Evolutionary conservation across 2,888 invertebrate genomes (phyloP), one percentile per base, ranked within the genome.

Genomic region (Frankliniella intonsa): DNA sequence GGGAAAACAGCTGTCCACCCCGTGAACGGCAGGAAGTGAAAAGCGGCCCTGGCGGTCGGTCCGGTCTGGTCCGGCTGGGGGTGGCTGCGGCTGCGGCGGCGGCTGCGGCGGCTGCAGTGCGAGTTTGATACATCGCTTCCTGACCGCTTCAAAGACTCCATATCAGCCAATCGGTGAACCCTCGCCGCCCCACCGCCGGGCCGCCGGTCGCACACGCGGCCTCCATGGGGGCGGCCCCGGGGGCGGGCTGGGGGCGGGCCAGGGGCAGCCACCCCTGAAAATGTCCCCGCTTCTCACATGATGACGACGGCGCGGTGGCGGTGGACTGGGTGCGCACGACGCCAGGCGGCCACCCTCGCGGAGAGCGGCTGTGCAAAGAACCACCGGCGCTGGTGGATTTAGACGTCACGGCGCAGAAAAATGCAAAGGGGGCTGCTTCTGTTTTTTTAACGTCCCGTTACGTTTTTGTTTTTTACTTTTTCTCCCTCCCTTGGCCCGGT

Each of bases 1-100:
- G 81, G 76, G 79, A 76, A 76, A 76, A 76, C 69, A 76, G 69
- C 69, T 76, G 69, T 76, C 69, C 69, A 76, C 22, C 62, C 62
- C n/a, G 62, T 62, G 62, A 62, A 62, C 62, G 62, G 62, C 62
- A 62, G 62, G 62, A 62, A 62, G 62, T 62, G 62, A 62, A 62
- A 62, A 14, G 62, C 62, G 62, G 62, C 62, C 17, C 14, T 17
- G 55, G 62, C 12, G 62, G 62, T 17, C 3, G 62, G 62, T 62
- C 62, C 62, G 55, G 55, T 55, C 2, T 2, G 38, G 55, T 12
- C 55, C 55, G 62, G 55, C 55, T 55, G 55, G 55, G 12, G 55
- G 55, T 8, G 62, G 69, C 25, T n/a, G 69, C 69, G 69, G 25
- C 25, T 8, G 22, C 69, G 25, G 9, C 69, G 25, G 69, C 25